Evolutionary conservation across 2,113 vertebrate species (phyloP).

Genomic region (Hyperopisus bebe): DNA sequence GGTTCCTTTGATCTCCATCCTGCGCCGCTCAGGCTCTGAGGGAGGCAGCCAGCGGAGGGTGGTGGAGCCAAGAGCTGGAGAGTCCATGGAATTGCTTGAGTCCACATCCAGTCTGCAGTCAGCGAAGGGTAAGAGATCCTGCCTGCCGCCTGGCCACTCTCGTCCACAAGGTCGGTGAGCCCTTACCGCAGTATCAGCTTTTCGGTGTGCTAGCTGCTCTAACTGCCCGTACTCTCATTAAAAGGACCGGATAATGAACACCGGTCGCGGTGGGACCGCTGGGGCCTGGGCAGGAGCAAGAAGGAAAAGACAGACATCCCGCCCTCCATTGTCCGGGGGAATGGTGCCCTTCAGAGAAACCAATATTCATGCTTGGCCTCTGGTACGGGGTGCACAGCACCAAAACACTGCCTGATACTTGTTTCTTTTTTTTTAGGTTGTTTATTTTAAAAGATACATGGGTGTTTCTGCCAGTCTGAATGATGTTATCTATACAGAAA

Average conservation of each 20-base stretch:
- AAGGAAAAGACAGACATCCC: constrained; percentile 83
- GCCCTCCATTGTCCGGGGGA: constrained; percentile 68
- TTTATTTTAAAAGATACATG: not conserved
- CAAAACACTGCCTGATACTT: not conserved
- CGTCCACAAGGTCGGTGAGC: not conserved
- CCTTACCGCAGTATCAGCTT: not conserved
- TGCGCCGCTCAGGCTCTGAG: constrained; percentile 72
- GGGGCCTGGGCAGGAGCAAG: constrained; percentile 76
- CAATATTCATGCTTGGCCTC: constrained; percentile 74
- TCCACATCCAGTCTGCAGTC: constrained; percentile 72
- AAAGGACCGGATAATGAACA: constrained; percentile 52
- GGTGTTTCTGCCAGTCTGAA: not conserved
- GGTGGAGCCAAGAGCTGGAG: constrained; percentile 45
- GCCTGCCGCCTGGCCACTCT: not conserved
- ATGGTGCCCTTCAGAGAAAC: constrained; percentile 57
- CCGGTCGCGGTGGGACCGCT: constrained; percentile 82
- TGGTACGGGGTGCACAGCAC: constrained; percentile 53
- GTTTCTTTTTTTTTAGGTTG: not conserved
- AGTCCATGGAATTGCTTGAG: constrained; percentile 81
- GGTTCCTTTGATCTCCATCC: constrained; percentile 72
- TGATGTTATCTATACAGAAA: not conserved
- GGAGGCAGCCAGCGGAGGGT: constrained; percentile 57
- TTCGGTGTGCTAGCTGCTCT: not conserved
- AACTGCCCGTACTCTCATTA: not conserved
- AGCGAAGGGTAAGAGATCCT: constrained; percentile 43